phyloP scores from a whole-genome alignment of 2,888 invertebrate species.

The Listrodromus nycthemerus region DNA sequence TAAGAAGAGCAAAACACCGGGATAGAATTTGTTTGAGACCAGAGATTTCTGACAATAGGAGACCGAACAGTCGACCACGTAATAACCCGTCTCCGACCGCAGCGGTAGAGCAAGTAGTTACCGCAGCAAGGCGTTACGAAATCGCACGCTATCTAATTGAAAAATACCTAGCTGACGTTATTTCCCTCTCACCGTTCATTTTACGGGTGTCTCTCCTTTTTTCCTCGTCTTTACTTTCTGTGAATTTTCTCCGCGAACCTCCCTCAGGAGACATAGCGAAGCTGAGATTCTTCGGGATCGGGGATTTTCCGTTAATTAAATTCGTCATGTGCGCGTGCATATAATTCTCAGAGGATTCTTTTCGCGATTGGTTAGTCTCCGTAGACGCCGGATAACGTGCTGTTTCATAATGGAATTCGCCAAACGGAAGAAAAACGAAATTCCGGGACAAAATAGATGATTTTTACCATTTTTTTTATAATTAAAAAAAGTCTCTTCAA shows the following conservation, averaged over 20 bases:
- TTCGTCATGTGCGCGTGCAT: conserved; percentile 7
- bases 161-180: conserved; percentile 61
- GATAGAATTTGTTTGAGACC: conserved; percentile 44
- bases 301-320: conserved; percentile 31
- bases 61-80: conserved; percentile 32
- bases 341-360: neutral
- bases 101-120: conserved; percentile 13
- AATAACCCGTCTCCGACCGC: conserved; percentile 43
- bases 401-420: neutral
- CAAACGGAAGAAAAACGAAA: too few species aligned
- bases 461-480: too few species aligned
- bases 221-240: neutral
- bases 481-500: too few species aligned
- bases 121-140: conserved; percentile 18
- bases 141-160: conserved; percentile 54
- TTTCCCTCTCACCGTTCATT: conserved; percentile 13
- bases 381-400: neutral
- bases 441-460: too few species aligned
- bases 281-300: conserved; percentile 1
- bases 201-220: conserved; percentile 11
- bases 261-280: neutral
- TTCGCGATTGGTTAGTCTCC: neutral
- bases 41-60: conserved; percentile 55
- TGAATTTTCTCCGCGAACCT: conserved; percentile 23
- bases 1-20: conserved; percentile 56